Base-by-base conservation (phyloP, 2,888 invertebrate species). In the Orthosia gracilis region DNA sequence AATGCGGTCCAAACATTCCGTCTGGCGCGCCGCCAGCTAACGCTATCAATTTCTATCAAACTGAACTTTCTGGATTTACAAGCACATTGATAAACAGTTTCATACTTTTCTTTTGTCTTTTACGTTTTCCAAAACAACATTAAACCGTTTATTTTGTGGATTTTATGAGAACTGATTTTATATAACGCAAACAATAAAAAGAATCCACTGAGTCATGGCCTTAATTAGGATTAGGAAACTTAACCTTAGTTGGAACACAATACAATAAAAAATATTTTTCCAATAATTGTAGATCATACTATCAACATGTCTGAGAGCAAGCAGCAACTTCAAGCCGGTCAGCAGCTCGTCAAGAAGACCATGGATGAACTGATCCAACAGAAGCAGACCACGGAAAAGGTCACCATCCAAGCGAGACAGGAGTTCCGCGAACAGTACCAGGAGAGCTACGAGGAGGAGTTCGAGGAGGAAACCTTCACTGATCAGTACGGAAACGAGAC, bases 371-470 rank as follows among this genome's bases (percentile, higher is more conserved):
- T 96, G 21, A 92, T 96, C 69, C 92, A 96, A 87, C 93, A 94
- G 73, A 94, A 85, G 81, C 93, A 95, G 80, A 94, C 94, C 3
- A 94, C 94, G 47, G 95, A 96, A 83, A 94, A 91, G 76, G 92
- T 96, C 2, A 89, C 93, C 66, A 96, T 96, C 76, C 94, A 96
- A 86, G 96, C 96, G 0, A 92, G 96, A 86, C 96, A 96, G 80
- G 96, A 96, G 82, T 96, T 96, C 88, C 92, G 95, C 17, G 96
- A 96, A 88, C 92, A 93, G 4, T 96, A 93, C 85, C 92, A 94
- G 76, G 94, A 96, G 82, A 96, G 96, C 84, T 96, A 96, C 81
- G 96, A 96, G 74, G 96, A 96, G 80, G 96, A 96, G 78, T 96
- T 96, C 61, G 94, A 96, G 78, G 96, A 96, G 69, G 96, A 96